Evolutionary conservation across 1,140 invertebrate species (phyloP).

Genomic region (Cryptotermes secundus): DNA sequence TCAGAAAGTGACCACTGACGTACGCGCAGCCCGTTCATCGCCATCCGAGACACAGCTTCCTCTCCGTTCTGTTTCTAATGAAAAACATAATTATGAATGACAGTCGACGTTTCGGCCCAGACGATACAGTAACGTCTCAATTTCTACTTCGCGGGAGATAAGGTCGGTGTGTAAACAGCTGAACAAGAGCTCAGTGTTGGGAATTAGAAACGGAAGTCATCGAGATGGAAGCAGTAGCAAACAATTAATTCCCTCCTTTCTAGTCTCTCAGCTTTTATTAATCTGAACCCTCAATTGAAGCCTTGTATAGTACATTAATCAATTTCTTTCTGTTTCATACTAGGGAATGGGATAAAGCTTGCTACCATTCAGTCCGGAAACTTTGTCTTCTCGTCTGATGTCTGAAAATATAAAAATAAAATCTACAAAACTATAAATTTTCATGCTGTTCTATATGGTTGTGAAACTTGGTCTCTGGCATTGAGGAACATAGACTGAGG

Average conservation of each 20-base stretch:
- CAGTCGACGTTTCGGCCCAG: not conserved
- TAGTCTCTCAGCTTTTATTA: not conserved
- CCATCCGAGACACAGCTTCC: no score
- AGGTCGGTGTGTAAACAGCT: not conserved
- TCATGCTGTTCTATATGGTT: no score
- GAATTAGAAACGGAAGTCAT: not conserved
- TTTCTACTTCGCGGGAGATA: not conserved
- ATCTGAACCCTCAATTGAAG: not conserved
- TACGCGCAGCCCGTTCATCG: no score
- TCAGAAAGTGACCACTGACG: no score
- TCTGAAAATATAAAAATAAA: no score
- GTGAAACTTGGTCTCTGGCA: no score
- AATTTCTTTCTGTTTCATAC: not conserved
- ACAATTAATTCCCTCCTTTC: slow-evolving; percentile 5
- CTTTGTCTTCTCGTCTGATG: no score
- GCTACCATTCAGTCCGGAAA: no score
- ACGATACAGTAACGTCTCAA: not conserved
- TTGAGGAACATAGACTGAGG: no score
- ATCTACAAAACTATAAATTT: no score
- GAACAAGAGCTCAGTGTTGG: not conserved
- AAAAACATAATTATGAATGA: not conserved
- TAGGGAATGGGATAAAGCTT: no score
- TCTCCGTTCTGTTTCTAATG: slow-evolving; percentile 12
- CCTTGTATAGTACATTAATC: not conserved
- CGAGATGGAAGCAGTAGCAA: not conserved